Evolutionary conservation across 2,113 vertebrate genomes (phyloP), one percentile per base, ranked within the genome.

Genomic region (Chamaetylas fuelleborni): DNA sequence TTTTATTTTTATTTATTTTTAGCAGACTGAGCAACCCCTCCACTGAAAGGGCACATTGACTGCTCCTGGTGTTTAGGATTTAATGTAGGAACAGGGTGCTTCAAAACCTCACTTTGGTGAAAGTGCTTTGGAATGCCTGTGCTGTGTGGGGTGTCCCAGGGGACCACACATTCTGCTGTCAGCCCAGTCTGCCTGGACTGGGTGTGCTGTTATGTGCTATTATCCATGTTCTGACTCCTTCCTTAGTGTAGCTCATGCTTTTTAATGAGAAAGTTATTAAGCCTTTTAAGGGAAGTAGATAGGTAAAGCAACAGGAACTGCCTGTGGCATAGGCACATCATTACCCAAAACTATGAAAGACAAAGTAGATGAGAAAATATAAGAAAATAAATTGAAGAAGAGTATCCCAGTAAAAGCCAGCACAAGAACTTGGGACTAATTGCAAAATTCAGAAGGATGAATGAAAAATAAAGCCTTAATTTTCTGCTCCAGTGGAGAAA

Each of bases 401-500:
- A 87, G 2, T 40, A 40, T 6, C 14, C 6, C 19, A 40, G 16
- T 29, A 42, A 91, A 90, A 91, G 6, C 4, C 33, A 53, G 8
- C 31, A 25, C 22, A 48, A 69, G 24, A 85, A 53, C 14, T 42
- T 51, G 18, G 20, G 19, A 7, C 15, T 83, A 73, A 66, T 40
- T 56, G 11, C 1, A 9, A 71, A 48, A 54, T 86, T 90, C 50
- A 85, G 57, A 65, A 79, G 15, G 3, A 26, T 24, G 4, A 72
- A 74, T n/a, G 1, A 26, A 78, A 62, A 61, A 83, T 26, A 31
- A 31, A 0, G 0, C 15, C 64, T 51, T 86, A 7, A 56, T 82
- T 93, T 96, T 92, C 78, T 88, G 74, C 28, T 94, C 40, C 69
- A 71, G 11, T 47, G 50, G n/a, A 70, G 79, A 88, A 88, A 81